These are phyloP conservation scores for Diabrotica virgifera DNA, from an alignment of 1,140 invertebrate genomes.

Conservation along the genomic window DNA sequence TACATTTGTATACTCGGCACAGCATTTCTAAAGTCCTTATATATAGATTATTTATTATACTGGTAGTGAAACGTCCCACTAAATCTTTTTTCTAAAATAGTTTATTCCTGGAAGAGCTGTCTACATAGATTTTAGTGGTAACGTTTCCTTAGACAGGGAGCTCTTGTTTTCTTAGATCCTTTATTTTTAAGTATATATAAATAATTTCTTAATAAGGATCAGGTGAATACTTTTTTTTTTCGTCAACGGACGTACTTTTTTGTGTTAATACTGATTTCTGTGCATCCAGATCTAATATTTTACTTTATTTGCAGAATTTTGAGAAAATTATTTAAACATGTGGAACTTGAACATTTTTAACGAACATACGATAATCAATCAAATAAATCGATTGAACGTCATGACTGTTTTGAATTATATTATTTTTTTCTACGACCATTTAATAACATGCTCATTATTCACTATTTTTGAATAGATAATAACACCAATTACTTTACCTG, in stretches of 20 bases:
- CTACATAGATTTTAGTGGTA: neutral
- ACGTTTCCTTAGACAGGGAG: neutral
- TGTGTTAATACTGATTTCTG: neutral
- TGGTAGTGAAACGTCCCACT: neutral
- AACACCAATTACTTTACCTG: too few relatives aligned
- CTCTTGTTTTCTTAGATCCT: neutral
- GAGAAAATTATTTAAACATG: too few relatives aligned
- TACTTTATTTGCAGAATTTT: too few relatives aligned
- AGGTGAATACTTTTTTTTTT: neutral
- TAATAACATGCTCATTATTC: too few relatives aligned
- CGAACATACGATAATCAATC: too few relatives aligned
- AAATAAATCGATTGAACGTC: too few relatives aligned
- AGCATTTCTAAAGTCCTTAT: constrained; percentile 18
- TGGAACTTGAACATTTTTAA: too few relatives aligned
- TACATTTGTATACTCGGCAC: constrained; percentile 17
- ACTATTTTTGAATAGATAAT: too few relatives aligned
- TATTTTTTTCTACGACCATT: too few relatives aligned
- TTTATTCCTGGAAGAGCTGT: neutral
- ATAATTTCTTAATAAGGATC: neutral
- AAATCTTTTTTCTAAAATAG: neutral
- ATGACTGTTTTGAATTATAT: too few relatives aligned
- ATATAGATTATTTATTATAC: neutral
- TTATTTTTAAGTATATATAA: neutral
- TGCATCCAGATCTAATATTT: neutral
- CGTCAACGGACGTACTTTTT: neutral